A percentile compares a stretch with the other conserved stretches of the same genome.
Evolutionary conservation across 64 coral and sea anemone genomes (phyloP).

Genomic region (Montipora capricornis): DNA sequence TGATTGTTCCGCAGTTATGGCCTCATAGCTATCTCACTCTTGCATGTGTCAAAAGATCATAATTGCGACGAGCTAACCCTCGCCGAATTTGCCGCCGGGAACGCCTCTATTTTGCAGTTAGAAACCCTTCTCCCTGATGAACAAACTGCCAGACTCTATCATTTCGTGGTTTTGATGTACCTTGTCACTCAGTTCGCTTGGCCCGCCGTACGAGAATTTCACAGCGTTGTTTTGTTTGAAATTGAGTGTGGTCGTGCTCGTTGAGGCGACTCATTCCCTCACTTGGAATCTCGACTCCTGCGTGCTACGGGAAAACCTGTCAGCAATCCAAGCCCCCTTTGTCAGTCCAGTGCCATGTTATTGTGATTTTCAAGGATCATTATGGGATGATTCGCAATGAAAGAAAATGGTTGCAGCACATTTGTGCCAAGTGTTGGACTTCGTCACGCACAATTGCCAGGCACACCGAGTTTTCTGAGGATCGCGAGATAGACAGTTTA

Average conservation of each 20-base stretch:
- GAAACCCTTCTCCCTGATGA: not conserved
- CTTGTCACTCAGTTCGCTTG: slow-evolving; percentile 28
- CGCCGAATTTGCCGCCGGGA: slow-evolving; percentile 32
- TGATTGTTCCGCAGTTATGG: slow-evolving; percentile 10
- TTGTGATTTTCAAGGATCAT: slow-evolving; percentile 22
- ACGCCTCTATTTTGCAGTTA: slow-evolving; percentile 19
- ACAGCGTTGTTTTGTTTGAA: slow-evolving; percentile 30
- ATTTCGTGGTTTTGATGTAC: slow-evolving; percentile 30
- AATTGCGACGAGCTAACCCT: slow-evolving; percentile 22
- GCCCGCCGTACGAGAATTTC: not conserved
- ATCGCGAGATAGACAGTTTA: not conserved
- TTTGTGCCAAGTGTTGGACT: not conserved
- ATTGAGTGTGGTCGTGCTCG: slow-evolving; percentile 18
- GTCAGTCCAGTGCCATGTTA: not conserved
- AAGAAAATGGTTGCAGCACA: slow-evolving; percentile 1
- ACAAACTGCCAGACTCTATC: not conserved
- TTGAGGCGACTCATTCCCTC: slow-evolving; percentile 29
- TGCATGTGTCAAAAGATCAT: not conserved
- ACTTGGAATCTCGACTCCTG: not conserved
- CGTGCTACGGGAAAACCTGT: not conserved
- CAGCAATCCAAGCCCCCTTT: not conserved
- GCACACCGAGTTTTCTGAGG: not conserved
- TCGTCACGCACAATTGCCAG: not conserved
- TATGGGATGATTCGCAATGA: not conserved
- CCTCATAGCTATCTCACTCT: slow-evolving; percentile 28